Evolutionary conservation across 23 tunicate species (phyloP).

Genomic region (Oikopleura dioica): DNA sequence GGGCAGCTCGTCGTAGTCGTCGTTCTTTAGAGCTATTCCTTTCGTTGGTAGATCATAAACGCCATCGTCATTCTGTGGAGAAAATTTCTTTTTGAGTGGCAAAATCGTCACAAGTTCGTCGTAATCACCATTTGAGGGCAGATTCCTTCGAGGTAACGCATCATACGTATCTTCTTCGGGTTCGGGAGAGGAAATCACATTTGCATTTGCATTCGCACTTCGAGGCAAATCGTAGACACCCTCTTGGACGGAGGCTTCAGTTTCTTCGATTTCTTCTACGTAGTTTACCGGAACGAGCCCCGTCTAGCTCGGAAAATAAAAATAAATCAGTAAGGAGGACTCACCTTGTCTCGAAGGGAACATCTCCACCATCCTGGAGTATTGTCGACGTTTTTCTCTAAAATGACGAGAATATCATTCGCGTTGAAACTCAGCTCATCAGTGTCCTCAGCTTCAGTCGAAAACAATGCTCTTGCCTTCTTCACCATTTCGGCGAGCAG

Average conservation of each 20-base stretch:
- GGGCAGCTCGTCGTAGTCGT: background rate
- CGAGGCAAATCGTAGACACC: slow-evolving; percentile 1
- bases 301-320: too few relatives aligned
- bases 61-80: background rate
- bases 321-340: too few relatives aligned
- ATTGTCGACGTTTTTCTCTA: background rate
- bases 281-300: slow-evolving; percentile 7
- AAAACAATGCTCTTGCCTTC: background rate
- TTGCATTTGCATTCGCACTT: too few relatives aligned
- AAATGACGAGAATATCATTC: background rate
- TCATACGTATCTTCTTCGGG: slow-evolving; percentile 10
- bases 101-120: too few relatives aligned
- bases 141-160: background rate
- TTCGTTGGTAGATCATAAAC: background rate
- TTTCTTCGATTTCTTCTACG: background rate
- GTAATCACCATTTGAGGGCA: background rate
- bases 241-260: too few relatives aligned
- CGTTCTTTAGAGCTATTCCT: background rate
- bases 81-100: too few relatives aligned
- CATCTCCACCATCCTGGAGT: slow-evolving; percentile 3
- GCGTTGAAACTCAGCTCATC: background rate
- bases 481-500: too few relatives aligned
- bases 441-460: background rate
- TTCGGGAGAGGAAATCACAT: background rate
- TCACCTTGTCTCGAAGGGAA: background rate